These are phyloP conservation scores for Coilia nasus DNA, from an alignment of 2,797 vertebrate species.

Conservation along the genomic window DNA sequence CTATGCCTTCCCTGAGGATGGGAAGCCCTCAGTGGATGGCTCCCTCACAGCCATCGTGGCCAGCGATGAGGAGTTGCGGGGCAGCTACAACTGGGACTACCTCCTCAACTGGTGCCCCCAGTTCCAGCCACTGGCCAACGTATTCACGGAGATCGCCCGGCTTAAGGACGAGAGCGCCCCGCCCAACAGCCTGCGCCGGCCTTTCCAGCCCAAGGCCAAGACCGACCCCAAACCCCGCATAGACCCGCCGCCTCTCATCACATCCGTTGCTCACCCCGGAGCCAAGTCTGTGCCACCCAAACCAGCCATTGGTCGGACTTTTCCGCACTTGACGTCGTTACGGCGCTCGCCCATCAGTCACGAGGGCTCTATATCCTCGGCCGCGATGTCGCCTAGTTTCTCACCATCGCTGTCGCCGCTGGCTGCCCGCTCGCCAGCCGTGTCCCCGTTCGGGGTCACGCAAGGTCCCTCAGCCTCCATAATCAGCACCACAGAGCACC, in stretches of 20 bases:
- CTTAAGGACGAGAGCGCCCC: slow-evolving; percentile 93
- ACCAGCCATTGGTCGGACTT: slow-evolving; percentile 87
- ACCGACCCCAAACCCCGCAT: slow-evolving; percentile 92
- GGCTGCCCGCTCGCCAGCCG: slow-evolving; percentile 92
- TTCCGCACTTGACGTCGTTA: slow-evolving; percentile 86
- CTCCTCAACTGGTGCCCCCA: slow-evolving; percentile 98
- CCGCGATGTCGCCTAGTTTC: slow-evolving; percentile 97
- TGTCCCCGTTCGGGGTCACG: slow-evolving; percentile 94
- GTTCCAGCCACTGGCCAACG: slow-evolving; percentile 95
- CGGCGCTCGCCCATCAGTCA: slow-evolving; percentile 96
- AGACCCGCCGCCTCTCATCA: slow-evolving; percentile 96
- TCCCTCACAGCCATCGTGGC: slow-evolving; percentile 96
- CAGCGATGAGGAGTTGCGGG: slow-evolving; percentile 94
- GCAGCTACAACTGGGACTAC: slow-evolving; percentile 99
- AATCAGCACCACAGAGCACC: slow-evolving; percentile 90
- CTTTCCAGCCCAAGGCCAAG: slow-evolving; percentile 87
- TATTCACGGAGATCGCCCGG: slow-evolving; percentile 96
- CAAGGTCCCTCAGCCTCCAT: slow-evolving; percentile 92
- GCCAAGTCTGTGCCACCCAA: slow-evolving; percentile 97
- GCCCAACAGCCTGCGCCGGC: slow-evolving; percentile 84
- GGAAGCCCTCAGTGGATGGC: slow-evolving; percentile 91
- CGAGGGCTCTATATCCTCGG: slow-evolving; percentile 93
- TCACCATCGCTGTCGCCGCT: slow-evolving; percentile 94
- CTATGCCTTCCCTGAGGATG: slow-evolving; percentile 93
- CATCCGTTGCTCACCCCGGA: slow-evolving; percentile 94